Base-by-base conservation (phyloP, 2,797 vertebrate species). In the Pterois miles region DNA sequence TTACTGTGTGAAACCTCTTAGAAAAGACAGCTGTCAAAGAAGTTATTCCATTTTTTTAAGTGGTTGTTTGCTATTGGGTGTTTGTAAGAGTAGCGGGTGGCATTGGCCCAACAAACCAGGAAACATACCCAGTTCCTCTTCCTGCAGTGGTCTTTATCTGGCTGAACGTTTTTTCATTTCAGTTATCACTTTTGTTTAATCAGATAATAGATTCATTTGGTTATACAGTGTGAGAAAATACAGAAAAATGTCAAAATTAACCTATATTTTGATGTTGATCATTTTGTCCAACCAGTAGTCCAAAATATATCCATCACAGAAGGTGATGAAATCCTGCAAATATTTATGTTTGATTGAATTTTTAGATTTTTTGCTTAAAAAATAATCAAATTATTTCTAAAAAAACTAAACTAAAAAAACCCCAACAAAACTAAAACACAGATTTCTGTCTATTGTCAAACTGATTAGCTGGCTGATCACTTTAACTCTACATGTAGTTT, bases 21-120 rank as follows among this genome's bases (percentile, higher is more conserved):
- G 60, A 36, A 54, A 63, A 63, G 40, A 71, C 72, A 73, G 80
- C 72, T 1, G 68, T 56, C 2, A 16, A 22, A 56, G 76, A 57
- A 72, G 80, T 58, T 60, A 89, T 91, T 87, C 88, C 84, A 87
- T 83, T 89, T 60, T 86, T 88, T 72, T 80, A 72, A 84, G 80
- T 83, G 84, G 88, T 86, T 77, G 66, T 85, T 84, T 36, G 77
- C 60, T 57, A 84, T 76, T 13, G 68, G 77, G 86, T 85, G 76
- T 82, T 76, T 56, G 65, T 76, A 76, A 56, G 64, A 77, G 76
- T 81, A 59, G 74, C 57, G 74, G 12, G 33, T 36, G 62, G 76
- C 48, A 10, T 13, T 57, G 65, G 9, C 64, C 69, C 66, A 67
- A 63, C 71, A 73, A 80, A 65, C 71, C 52, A 74, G 56, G 27